Base-by-base conservation (phyloP, 2,113 vertebrate species). In the Sebastes schlegelii region DNA sequence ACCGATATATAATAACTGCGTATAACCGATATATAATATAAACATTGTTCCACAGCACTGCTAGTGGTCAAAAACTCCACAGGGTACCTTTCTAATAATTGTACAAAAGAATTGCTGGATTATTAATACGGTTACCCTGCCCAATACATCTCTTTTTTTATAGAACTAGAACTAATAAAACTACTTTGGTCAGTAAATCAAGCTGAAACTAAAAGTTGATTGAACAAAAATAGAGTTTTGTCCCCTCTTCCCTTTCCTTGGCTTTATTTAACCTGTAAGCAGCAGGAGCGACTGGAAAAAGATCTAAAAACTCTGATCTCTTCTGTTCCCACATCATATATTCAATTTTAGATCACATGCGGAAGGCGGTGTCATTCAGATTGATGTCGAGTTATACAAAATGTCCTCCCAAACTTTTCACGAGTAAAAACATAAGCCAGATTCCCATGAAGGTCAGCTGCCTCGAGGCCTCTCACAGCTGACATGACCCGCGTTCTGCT, bases 381-480 rank as follows among this genome's bases (percentile, higher is more conserved):
- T 74, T 86, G 85, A 92, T 70, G 85, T 58, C 19, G 68, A 78
- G 9, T 63, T 84, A 86, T 73, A 84, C 80, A 84, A 84, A 86
- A 80, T 23, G 75, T 88, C 77, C 80, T 77, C 84, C 80, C 67
- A 82, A 62, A 82, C 67, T 45, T 84, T 75, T 87, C 71, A 75
- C 40, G 71, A 64, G 66, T 43, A 61, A 68, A 34, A 90, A 80
- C 81, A 79, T n/a, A 58, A 63, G 58, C 82, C 85, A 83, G 77
- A 79, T 91, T 90, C 88, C 80, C 86, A 82, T 57, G 70, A 62
- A 58, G 57, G 4, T 74, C 67, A 52, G 76, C 40, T 51, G 83
- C 85, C 86, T 80, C 7, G 0, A 82, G 86, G 84, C 66, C 66
- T 40, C 82, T 82, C 68, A 13, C 42, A 26, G 51, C 57, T 54